Evolutionary conservation across 2,113 vertebrate genomes (phyloP).

Genomic region (Tautogolabrus adspersus): DNA sequence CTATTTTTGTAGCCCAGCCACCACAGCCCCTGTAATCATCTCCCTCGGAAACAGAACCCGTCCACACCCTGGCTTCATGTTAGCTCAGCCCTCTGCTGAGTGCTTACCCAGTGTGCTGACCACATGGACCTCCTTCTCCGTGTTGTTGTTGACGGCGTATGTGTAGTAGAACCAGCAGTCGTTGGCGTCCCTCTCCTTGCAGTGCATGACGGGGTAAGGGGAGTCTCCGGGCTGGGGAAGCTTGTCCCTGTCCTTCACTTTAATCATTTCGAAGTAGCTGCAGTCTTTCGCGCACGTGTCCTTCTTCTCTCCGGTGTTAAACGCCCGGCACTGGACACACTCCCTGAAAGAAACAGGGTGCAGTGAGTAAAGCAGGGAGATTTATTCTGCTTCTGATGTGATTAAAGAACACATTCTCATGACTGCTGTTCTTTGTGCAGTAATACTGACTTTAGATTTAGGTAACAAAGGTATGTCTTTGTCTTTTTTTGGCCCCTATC

Average conservation of each 20-base stretch:
- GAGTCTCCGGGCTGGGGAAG: slow-evolving; percentile 89
- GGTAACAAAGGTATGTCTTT: no score
- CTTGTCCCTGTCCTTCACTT: slow-evolving; percentile 88
- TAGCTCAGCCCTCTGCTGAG: neutral
- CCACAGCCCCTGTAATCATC: slow-evolving; percentile 39
- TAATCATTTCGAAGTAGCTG: slow-evolving; percentile 86
- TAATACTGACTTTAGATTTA: no score
- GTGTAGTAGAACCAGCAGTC: slow-evolving; percentile 99
- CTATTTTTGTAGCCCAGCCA: slow-evolving; percentile 42
- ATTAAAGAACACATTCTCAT: no score
- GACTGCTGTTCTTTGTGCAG: no score
- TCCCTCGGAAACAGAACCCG: slow-evolving; percentile 2
- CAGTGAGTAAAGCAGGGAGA: neutral
- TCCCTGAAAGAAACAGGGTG: slow-evolving; percentile 81
- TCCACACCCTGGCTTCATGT: slow-evolving; percentile 37
- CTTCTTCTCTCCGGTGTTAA: slow-evolving; percentile 92
- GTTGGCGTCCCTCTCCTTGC: slow-evolving; percentile 95
- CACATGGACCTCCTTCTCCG: slow-evolving; percentile 86
- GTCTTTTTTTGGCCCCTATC: no score
- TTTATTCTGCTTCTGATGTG: neutral
- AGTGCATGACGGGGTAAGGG: slow-evolving; percentile 87
- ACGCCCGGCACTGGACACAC: slow-evolving; percentile 94
- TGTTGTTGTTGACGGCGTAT: slow-evolving; percentile 90
- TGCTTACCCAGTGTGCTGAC: slow-evolving; percentile 89
- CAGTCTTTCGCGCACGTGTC: slow-evolving; percentile 88